These are phyloP conservation scores for Tetragonisca angustula DNA, from an alignment of 2,888 invertebrate species.

Conservation along the genomic window DNA sequence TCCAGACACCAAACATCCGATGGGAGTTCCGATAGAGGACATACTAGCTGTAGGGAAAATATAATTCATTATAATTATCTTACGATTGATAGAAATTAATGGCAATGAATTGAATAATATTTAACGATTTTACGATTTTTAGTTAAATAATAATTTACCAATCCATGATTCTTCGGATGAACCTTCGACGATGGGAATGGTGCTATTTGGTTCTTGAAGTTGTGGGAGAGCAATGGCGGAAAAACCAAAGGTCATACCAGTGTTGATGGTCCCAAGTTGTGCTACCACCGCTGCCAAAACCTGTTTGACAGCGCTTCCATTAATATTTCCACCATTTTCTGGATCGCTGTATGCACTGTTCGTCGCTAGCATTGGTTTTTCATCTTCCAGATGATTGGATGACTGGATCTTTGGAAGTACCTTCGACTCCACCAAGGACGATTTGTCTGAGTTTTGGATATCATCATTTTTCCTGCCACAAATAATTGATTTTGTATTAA, in stretches of 20 bases:
- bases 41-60: slow-evolving; percentile 86
- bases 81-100: no score
- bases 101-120: background rate
- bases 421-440: slow-evolving; percentile 72
- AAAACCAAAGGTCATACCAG: slow-evolving; percentile 89
- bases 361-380: slow-evolving; percentile 50
- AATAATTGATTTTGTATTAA: slow-evolving; percentile 4
- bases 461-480: slow-evolving; percentile 70
- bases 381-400: slow-evolving; percentile 57
- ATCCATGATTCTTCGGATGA: slow-evolving; percentile 88
- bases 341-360: slow-evolving; percentile 67
- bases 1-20: slow-evolving; percentile 89
- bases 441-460: slow-evolving; percentile 70
- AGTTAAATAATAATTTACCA: slow-evolving; percentile 83
- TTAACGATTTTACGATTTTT: background rate
- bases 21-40: slow-evolving; percentile 88
- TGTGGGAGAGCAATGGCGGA: slow-evolving; percentile 89
- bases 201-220: slow-evolving; percentile 84
- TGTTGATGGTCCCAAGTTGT: slow-evolving; percentile 89
- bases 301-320: slow-evolving; percentile 83
- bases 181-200: slow-evolving; percentile 85
- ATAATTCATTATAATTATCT: background rate
- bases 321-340: slow-evolving; percentile 61
- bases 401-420: slow-evolving; percentile 72
- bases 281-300: slow-evolving; percentile 88